These are phyloP conservation scores for Mythimna loreyi DNA, from an alignment of 2,888 invertebrate genomes.

Conservation along the genomic window DNA sequence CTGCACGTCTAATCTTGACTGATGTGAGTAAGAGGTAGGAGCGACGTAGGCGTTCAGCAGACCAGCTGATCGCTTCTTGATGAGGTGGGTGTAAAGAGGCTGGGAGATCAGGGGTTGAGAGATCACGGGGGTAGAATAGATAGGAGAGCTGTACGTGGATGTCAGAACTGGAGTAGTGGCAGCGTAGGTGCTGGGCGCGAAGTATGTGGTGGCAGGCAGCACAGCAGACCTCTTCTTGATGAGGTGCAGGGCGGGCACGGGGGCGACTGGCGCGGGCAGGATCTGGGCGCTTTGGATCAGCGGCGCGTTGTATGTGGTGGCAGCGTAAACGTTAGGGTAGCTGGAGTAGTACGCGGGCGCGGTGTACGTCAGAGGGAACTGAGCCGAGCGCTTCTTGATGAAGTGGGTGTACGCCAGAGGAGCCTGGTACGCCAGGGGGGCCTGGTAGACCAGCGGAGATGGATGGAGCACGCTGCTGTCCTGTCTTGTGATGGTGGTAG, in stretches of 20 bases:
- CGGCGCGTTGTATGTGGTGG: slow-evolving; percentile 60
- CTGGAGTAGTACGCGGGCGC: slow-evolving; percentile 53
- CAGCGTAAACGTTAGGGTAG: slow-evolving; percentile 65
- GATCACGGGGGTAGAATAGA: slow-evolving; percentile 71
- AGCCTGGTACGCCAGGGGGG: slow-evolving; percentile 73
- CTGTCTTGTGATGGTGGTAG: slow-evolving; percentile 80
- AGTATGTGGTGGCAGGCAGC: slow-evolving; percentile 59
- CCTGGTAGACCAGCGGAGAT: slow-evolving; percentile 76
- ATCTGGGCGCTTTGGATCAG: slow-evolving; percentile 54
- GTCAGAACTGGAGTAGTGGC: slow-evolving; percentile 69
- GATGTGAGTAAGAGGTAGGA: slow-evolving; percentile 63
- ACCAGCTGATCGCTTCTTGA: slow-evolving; percentile 52
- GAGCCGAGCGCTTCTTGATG: slow-evolving; percentile 76
- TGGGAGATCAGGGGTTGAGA: slow-evolving; percentile 72
- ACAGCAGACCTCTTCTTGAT: slow-evolving; percentile 79
- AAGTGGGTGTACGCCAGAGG: slow-evolving; percentile 75
- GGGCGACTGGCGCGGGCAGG: slow-evolving; percentile 55
- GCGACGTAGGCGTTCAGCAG: slow-evolving; percentile 35
- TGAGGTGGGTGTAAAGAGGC: slow-evolving; percentile 63
- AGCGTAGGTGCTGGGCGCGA: slow-evolving; percentile 68
- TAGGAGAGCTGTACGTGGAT: slow-evolving; percentile 70
- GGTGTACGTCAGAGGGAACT: slow-evolving; percentile 56
- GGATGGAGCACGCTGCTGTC: slow-evolving; percentile 86
- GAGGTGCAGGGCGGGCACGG: slow-evolving; percentile 72
- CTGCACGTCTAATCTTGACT: slow-evolving; percentile 69